phyloP scores from a whole-genome alignment of 23 tunicate genomes.

The Trididemnum nubilum region DNA sequence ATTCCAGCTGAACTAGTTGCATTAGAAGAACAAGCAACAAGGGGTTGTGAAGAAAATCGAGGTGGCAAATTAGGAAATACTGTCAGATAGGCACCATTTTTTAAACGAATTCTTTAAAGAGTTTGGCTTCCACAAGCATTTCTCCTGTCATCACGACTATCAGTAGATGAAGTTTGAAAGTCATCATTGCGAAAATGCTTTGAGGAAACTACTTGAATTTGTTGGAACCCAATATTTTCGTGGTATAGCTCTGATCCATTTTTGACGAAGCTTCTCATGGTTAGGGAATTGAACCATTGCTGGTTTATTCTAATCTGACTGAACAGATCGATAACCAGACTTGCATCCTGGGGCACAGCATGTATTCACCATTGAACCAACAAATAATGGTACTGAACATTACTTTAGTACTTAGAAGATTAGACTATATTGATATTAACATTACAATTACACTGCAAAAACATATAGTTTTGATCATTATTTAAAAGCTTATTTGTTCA shows the following conservation, averaged over 20 bases:
- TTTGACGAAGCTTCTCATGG: no score
- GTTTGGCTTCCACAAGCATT: background rate
- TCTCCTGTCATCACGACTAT: background rate
- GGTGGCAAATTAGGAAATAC: constrained; percentile 10
- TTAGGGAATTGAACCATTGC: background rate
- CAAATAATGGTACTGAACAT: no score
- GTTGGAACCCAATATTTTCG: background rate
- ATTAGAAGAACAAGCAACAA: no score
- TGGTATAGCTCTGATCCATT: no score
- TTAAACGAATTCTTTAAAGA: background rate
- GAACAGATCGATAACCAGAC: constrained; percentile 13
- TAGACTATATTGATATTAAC: no score
- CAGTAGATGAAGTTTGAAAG: constrained; percentile 6
- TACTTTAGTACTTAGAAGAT: no score
- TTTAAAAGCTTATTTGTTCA: no score
- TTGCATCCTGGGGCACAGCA: constrained; percentile 20
- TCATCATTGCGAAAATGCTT: constrained; percentile 9
- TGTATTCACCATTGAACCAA: constrained; percentile 10
- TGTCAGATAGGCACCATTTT: background rate
- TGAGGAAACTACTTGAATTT: constrained; percentile 9
- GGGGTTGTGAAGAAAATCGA: no score
- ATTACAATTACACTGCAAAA: no score
- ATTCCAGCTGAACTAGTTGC: no score
- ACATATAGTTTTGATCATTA: no score
- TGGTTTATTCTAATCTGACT: background rate